phyloP scores from a whole-genome alignment of 2,888 invertebrate species.

The Melieria picta region DNA sequence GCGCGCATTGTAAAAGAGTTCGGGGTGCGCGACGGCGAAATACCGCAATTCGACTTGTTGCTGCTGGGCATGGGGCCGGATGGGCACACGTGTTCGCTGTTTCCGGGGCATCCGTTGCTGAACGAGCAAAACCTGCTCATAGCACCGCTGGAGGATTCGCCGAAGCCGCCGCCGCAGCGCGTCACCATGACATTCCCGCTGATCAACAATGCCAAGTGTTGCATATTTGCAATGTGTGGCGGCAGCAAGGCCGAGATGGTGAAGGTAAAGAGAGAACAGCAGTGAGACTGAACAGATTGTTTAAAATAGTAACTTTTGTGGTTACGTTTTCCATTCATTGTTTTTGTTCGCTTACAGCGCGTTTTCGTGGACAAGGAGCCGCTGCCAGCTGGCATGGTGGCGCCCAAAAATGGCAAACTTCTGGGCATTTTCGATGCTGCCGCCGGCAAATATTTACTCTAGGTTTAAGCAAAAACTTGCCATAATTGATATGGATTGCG shows the following conservation, averaged over 20 bases:
- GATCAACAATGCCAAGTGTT: constrained; percentile 84
- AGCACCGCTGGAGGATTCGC: constrained; percentile 89
- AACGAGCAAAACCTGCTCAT: constrained; percentile 76
- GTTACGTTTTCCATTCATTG: not conserved
- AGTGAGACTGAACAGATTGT: too few species aligned
- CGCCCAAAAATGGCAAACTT: constrained; percentile 75
- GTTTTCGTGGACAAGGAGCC: constrained; percentile 80
- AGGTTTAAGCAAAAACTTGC: not conserved
- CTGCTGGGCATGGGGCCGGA: constrained; percentile 97
- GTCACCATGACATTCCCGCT: constrained; percentile 92
- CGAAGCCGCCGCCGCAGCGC: constrained; percentile 92
- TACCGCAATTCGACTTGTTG: constrained; percentile 85
- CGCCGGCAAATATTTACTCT: constrained; percentile 60
- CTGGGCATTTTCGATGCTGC: constrained; percentile 73
- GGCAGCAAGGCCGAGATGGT: constrained; percentile 88
- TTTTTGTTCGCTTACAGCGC: constrained; percentile 70
- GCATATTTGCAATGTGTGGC: constrained; percentile 87
- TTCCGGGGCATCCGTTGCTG: constrained; percentile 82
- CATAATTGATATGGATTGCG: not conserved
- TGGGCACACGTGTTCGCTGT: constrained; percentile 97
- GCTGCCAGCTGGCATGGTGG: constrained; percentile 81
- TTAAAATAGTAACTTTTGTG: not conserved
- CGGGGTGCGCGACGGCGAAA: constrained; percentile 39
- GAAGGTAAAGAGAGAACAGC: constrained; percentile 71
- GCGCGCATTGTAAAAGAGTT: constrained; percentile 54